Conservation (phyloP, 1,140 invertebrate species). For the Drosophila subpulchrella region DNA sequence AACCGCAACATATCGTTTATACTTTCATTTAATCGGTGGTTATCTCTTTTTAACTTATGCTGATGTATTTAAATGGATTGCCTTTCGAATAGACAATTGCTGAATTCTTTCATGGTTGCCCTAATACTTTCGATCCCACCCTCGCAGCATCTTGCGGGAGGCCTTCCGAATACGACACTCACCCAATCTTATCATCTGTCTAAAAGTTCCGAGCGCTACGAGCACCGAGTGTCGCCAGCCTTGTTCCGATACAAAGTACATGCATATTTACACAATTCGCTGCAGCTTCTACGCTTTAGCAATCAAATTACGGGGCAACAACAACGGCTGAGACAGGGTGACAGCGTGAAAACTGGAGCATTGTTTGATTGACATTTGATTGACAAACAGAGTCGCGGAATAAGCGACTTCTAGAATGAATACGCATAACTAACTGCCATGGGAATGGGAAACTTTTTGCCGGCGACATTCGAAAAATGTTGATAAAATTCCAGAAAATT, state of each 20-base stretch:
- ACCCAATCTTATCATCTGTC: slow-evolving; percentile 64
- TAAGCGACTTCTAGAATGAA: slow-evolving; percentile 21
- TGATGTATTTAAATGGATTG: too few species aligned
- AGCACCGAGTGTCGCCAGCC: slow-evolving; percentile 39
- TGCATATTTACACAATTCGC: slow-evolving; percentile 81
- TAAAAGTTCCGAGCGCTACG: slow-evolving; percentile 12
- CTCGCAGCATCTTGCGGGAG: slow-evolving; percentile 55
- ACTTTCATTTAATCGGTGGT: too few species aligned
- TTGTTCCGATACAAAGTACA: slow-evolving; percentile 74
- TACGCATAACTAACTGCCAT: slow-evolving; percentile 39
- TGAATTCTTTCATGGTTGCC: neutral
- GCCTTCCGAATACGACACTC: slow-evolving; percentile 22
- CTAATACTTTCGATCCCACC: slow-evolving; percentile 15
- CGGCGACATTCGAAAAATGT: slow-evolving; percentile 33
- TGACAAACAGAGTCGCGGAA: slow-evolving; percentile 60
- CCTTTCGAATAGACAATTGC: neutral
- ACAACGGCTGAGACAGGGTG: slow-evolving; percentile 13
- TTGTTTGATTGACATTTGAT: slow-evolving; percentile 82
- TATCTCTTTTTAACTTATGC: too few species aligned
- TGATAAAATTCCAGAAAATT: slow-evolving; percentile 75
- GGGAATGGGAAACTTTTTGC: slow-evolving; percentile 37
- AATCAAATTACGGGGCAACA: slow-evolving; percentile 74
- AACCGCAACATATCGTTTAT: too few species aligned
- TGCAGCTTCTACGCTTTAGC: slow-evolving; percentile 82
- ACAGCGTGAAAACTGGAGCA: slow-evolving; percentile 68